Evolutionary conservation across 2,113 vertebrate species (phyloP).

Genomic region (Thamnaconus septentrionalis): DNA sequence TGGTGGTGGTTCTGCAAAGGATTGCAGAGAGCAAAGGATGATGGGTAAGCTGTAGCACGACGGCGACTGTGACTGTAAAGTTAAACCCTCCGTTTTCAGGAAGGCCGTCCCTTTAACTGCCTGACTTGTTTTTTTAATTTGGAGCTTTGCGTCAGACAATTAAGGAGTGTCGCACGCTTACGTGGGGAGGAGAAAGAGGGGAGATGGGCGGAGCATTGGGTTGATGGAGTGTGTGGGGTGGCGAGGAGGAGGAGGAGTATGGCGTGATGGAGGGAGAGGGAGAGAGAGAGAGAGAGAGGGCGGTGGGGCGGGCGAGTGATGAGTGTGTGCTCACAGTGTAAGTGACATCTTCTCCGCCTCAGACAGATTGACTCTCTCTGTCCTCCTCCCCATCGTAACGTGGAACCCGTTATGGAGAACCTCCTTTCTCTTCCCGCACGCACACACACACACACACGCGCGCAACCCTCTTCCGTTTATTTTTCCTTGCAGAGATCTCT

Average conservation of each 20-base stretch:
- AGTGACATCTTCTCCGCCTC: conserved; percentile 79
- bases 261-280: conserved; percentile 1
- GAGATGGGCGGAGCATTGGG: conserved; percentile 13
- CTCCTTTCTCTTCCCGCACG: conserved; percentile 1
- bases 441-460: not conserved
- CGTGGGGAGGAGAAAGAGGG: not conserved
- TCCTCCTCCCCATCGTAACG: not conserved
- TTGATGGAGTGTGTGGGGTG: conserved; percentile 60
- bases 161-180: not conserved
- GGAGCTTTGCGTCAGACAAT: too few species aligned
- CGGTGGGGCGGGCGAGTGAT: conserved; percentile 68
- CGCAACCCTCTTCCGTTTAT: too few species aligned
- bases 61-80: too few species aligned
- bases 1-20: too few species aligned
- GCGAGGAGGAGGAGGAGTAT: not conserved
- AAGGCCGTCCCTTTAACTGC: too few species aligned
- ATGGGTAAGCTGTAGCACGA: too few species aligned
- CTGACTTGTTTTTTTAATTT: too few species aligned
- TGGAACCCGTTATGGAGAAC: conserved; percentile 48
- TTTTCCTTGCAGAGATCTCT: too few species aligned
- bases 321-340: conserved; percentile 76
- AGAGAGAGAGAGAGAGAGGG: conserved; percentile 1
- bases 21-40: too few species aligned
- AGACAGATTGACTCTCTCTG: conserved; percentile 76
- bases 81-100: too few species aligned